phyloP scores from a whole-genome alignment of 2,888 invertebrate species.

The Chrysotoxum bicinctum region DNA sequence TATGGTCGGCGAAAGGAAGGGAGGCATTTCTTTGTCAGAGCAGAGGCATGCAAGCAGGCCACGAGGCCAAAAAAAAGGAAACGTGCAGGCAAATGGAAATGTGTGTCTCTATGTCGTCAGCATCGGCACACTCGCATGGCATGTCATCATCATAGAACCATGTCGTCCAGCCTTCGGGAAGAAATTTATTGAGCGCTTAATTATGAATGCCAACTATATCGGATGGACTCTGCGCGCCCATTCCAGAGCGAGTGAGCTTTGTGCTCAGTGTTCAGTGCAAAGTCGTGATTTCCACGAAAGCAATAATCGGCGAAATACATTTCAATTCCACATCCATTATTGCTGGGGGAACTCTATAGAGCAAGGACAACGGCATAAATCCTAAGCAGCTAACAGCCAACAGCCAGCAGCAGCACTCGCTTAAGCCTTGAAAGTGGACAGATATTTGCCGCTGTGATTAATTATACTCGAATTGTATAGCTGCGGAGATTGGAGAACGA shows the following conservation, averaged over 20 bases:
- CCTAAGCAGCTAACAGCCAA: constrained; percentile 55
- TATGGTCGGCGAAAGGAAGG: background rate
- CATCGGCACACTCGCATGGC: constrained; percentile 21
- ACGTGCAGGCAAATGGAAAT: constrained; percentile 52
- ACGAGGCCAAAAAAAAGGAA: constrained; percentile 47
- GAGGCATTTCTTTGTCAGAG: background rate
- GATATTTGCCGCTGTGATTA: constrained; percentile 69
- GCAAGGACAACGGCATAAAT: constrained; percentile 71
- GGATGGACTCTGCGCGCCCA: constrained; percentile 27
- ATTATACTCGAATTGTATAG: constrained; percentile 39
- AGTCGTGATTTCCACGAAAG: constrained; percentile 68
- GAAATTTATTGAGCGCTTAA: constrained; percentile 73
- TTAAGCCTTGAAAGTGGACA: constrained; percentile 66
- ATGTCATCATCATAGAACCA: constrained; percentile 31
- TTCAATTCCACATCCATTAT: constrained; percentile 69
- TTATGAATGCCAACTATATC: constrained; percentile 66
- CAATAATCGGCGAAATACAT: constrained; percentile 71
- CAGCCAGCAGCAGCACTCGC: constrained; percentile 26
- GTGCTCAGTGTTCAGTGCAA: constrained; percentile 16
- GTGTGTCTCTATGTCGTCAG: constrained; percentile 62
- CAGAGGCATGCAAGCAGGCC: constrained; percentile 45
- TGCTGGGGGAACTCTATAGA: constrained; percentile 33
- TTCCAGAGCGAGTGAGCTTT: constrained; percentile 31
- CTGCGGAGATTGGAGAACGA: background rate
- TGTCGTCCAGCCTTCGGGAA: constrained; percentile 38